phyloP scores from a whole-genome alignment of 2,113 vertebrate genomes.

The Rhinogobius similis region DNA sequence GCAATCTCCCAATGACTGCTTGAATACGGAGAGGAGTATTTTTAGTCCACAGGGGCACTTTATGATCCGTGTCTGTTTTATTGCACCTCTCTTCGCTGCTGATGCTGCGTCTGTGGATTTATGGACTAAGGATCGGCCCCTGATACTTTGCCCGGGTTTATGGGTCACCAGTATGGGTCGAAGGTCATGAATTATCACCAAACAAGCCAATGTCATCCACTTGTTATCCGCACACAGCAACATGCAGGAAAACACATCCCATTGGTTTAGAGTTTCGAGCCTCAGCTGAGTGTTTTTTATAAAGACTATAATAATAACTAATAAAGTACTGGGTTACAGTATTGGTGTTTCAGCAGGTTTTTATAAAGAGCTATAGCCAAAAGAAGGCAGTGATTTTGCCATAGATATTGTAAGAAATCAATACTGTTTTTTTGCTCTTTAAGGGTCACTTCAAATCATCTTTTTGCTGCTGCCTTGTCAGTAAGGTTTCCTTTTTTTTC shows the following conservation, averaged over 20 bases:
- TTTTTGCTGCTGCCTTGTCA: neutral
- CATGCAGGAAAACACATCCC: conserved; percentile 15
- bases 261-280: neutral
- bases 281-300: neutral
- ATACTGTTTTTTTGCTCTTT: neutral
- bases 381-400: neutral
- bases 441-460: neutral
- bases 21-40: conserved; percentile 46
- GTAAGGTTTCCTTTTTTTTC: neutral
- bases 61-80: conserved; percentile 66
- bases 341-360: neutral
- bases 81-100: conserved; percentile 47
- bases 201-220: conserved; percentile 51
- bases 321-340: neutral
- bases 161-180: conserved; percentile 57
- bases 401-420: neutral
- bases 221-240: conserved; percentile 39
- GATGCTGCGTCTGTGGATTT: conserved; percentile 57
- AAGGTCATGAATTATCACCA: conserved; percentile 66
- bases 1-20: conserved; percentile 43
- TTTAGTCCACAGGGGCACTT: conserved; percentile 44
- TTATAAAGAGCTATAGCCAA: neutral
- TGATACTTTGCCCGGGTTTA: conserved; percentile 50
- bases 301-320: too few relatives aligned
- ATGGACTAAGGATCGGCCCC: conserved; percentile 58